phyloP scores from a whole-genome alignment of 2,888 invertebrate genomes.

The Drosophila sordidula region DNA sequence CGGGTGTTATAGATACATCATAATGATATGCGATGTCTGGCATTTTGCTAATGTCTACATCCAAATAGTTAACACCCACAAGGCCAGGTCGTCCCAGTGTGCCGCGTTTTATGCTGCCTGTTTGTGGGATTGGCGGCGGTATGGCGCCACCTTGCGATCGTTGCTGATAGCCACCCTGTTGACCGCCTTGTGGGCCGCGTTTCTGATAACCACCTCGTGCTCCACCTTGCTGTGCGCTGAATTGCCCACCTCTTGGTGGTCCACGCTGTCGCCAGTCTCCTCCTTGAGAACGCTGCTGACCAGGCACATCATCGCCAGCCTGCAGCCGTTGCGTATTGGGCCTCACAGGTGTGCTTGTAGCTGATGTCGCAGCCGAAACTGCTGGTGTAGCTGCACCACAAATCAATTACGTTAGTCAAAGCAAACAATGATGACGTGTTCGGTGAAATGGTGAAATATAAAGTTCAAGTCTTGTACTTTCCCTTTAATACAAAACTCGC shows the following conservation, averaged over 20 bases:
- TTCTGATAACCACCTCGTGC: neutral
- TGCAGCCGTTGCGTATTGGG: neutral
- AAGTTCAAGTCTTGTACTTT: neutral
- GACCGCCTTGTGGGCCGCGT: constrained; percentile 3
- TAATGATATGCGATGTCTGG: constrained; percentile 89
- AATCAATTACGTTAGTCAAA: neutral
- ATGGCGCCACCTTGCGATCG: constrained; percentile 13
- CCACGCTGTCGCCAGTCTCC: neutral
- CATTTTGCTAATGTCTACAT: constrained; percentile 86
- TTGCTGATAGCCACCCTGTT: constrained; percentile 13
- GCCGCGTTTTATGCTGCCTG: constrained; percentile 70
- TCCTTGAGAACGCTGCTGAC: neutral
- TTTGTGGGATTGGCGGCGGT: constrained; percentile 17
- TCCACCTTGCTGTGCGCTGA: too few relatives aligned
- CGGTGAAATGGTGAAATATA: neutral
- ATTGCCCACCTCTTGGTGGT: neutral
- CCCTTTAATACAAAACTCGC: neutral
- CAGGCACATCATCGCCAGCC: neutral
- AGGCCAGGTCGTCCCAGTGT: constrained; percentile 84
- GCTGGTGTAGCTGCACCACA: constrained; percentile 10
- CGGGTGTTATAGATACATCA: constrained; percentile 91
- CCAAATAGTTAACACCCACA: constrained; percentile 89
- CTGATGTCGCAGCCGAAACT: neutral
- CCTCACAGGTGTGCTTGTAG: constrained; percentile 19
- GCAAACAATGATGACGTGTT: constrained; percentile 3